Evolutionary conservation across 2,888 invertebrate species (phyloP).

Genomic region (Chymomyza procnemis): DNA sequence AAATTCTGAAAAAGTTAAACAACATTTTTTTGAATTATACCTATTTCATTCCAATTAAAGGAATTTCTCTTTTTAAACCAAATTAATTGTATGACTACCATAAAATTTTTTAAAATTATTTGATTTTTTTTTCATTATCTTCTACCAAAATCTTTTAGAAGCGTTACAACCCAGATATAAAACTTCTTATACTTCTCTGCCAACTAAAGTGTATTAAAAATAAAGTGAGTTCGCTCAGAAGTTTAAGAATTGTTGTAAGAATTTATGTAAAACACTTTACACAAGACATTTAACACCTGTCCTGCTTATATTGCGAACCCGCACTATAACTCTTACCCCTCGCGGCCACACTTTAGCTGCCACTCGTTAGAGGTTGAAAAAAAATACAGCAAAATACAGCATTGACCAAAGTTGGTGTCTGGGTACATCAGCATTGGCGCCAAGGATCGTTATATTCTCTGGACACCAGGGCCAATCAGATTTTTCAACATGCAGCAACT

Average conservation of each 20-base stretch:
- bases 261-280: constrained; percentile 56
- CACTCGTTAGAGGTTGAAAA: neutral
- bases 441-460: neutral
- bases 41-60: too few relatives aligned
- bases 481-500: constrained; percentile 51
- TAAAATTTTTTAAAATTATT: too few relatives aligned
- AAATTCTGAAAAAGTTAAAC: too few relatives aligned
- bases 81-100: too few relatives aligned
- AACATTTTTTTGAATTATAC: too few relatives aligned
- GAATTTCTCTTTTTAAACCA: too few relatives aligned
- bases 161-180: neutral
- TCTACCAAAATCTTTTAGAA: neutral
- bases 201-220: constrained; percentile 38
- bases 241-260: constrained; percentile 1
- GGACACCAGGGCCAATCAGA: constrained; percentile 45
- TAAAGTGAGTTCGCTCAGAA: neutral
- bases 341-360: neutral
- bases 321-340: neutral
- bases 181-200: constrained; percentile 12
- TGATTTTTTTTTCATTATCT: too few relatives aligned
- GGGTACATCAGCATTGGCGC: neutral
- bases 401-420: neutral
- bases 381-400: too few relatives aligned
- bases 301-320: constrained; percentile 19
- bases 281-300: constrained; percentile 65